Evolutionary conservation across 2,888 invertebrate species (phyloP), one percentile per base, ranked within the genome.

Genomic region (Octonoba sinensis): DNA sequence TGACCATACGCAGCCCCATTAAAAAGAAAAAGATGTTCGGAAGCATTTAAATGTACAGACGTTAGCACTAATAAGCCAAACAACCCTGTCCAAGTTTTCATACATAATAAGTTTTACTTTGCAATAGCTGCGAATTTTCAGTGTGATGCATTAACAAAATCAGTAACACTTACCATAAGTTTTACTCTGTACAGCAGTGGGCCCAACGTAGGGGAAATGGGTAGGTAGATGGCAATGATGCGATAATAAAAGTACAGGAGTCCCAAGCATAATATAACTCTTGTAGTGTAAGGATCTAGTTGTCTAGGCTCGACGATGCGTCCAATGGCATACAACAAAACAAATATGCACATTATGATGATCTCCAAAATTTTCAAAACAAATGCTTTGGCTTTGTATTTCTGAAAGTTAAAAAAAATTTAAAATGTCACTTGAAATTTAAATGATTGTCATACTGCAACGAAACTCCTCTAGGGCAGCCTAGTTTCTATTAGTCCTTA

Each of bases 191-290:
- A 88, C 46, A 90, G 85, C 86, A 90, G 87, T 1, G 89, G 90
- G 36, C 90, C 90, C n/a, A 89, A 86, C 3, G 88, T 89, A 1
- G 88, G 88, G 69, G 88, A 88, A 74, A 90, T 88, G 0, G 90
- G 90, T 36, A 90, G 86, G 85, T 89, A 90, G 49, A 88, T 88
- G 75, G 88, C 88, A 49, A 90, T 87, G 16, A 89, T 88, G 11
- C 90, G 87, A 85, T 89, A 90, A 86, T 88, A 90, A 86, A 89
- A 89, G 86, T 89, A 90, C 22, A 90, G 87, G 16, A 90, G 85
- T 16, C 87, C 88, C n/a, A 87, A 60, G 73, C 88, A 87, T 83
- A 89, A 84, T 44, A 89, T 85, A 18, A 88, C 87, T 84, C 88
- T 87, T 56, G 87, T 86, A n/a, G 86, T 86, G 66, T 87, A 87